Percentiles rank a stretch among this genome's conserved stretches.
Evolutionary conservation across 2,888 invertebrate species (phyloP).

Genomic region (Scaptomyza cyrtandrae): DNA sequence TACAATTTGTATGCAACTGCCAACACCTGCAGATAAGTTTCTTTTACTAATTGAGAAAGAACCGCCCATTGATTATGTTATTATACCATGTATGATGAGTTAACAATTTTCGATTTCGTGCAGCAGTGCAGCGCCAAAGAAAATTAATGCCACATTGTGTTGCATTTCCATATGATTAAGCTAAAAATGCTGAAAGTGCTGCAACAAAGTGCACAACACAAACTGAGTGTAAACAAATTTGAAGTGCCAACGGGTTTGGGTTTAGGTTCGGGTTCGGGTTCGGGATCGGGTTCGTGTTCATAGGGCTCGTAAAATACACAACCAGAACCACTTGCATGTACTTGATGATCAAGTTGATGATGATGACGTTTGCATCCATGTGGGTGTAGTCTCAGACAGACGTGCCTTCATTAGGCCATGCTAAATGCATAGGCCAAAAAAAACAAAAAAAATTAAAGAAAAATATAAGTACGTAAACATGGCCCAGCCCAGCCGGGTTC

Average conservation of each 20-base stretch:
- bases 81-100: conserved; percentile 65
- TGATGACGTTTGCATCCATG: conserved; percentile 27
- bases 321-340: conserved; percentile 38
- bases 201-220: conserved; percentile 35
- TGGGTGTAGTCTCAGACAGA: conserved; percentile 26
- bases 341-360: conserved; percentile 19
- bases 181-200: conserved; percentile 42
- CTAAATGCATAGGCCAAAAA: conserved; percentile 60
- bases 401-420: conserved; percentile 76
- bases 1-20: conserved; percentile 30
- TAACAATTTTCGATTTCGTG: conserved; percentile 46
- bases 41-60: conserved; percentile 23
- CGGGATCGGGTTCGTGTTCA: conserved; percentile 7
- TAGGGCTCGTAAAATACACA: background rate
- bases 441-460: background rate
- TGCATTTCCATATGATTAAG: conserved; percentile 56
- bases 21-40: conserved; percentile 50
- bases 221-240: conserved; percentile 63
- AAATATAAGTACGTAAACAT: conserved; percentile 45
- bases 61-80: conserved; percentile 66
- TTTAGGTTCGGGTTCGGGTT: too few relatives aligned
- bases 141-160: conserved; percentile 68
- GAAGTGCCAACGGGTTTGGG: conserved; percentile 57
- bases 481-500: conserved; percentile 33
- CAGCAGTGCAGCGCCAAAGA: conserved; percentile 34